Base-by-base conservation (phyloP, 2,113 vertebrate genomes). In the Holacanthus passer region DNA sequence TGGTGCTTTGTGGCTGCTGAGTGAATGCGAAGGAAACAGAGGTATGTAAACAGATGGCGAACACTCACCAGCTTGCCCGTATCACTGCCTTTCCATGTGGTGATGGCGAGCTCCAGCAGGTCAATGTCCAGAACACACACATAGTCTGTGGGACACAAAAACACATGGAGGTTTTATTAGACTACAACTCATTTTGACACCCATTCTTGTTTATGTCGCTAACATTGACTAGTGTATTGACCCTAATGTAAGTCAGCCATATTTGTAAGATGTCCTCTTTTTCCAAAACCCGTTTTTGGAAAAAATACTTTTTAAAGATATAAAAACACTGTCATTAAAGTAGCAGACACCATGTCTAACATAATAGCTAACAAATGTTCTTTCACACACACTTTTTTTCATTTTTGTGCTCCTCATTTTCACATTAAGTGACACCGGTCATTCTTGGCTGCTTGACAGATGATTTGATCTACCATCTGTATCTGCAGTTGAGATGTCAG, bases 71-170 rank as follows among this genome's bases (percentile, higher is more conserved):
- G 94, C 82, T 95, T 97, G 20, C 94, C 96, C 0, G 90, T 91
- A 0, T 95, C 48, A 55, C 89, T 95, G 82, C 97, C 97, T 87
- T 97, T 98, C 96, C 97, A 97, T 32, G 97, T 98, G 81, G 97
- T 98, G 90, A 98, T 97, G 68, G 96, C 96, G 17, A 98, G 92
- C 71, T 98, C 97, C 81, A 98, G 90, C 50, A 98, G 94, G 87
- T 98, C 97, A 31, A 98, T 96, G 43, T 97, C 97, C 94, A 98
- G 83, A 43, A 97, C 95, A 70, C 97, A 98, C 68, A 98, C 94
- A 12, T 97, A 98, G 91, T 98, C 97, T 98, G 87, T 35, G 50
- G 14, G 65, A 73, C 62, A 64, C 32, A 86, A 31, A 85, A 7
- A 69, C 3, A 69, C 14, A 20, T 0, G 0, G 31, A 14, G 16